Evolutionary conservation across 2,888 invertebrate genomes (phyloP).

Genomic region (Tachina fera): DNA sequence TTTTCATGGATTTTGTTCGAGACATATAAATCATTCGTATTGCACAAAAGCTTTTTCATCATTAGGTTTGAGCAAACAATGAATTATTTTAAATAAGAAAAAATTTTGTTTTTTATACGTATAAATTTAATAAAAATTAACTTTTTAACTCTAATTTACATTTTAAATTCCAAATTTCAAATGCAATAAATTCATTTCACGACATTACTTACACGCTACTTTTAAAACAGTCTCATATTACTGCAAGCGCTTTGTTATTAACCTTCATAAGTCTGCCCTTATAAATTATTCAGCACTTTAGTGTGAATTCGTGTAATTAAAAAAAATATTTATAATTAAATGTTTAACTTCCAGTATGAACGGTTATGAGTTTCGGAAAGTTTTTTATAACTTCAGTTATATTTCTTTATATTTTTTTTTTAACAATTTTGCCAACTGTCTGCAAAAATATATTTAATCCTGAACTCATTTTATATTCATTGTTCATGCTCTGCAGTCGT

Average conservation of each 20-base stretch:
- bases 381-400: slow-evolving; percentile 27
- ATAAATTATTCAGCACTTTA: slow-evolving; percentile 43
- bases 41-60: background rate
- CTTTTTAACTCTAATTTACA: background rate
- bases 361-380: slow-evolving; percentile 24
- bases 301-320: slow-evolving; percentile 51
- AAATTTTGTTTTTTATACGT: slow-evolving; percentile 30
- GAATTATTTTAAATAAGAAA: background rate
- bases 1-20: slow-evolving; percentile 13
- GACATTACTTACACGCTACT: background rate
- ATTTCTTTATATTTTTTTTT: slow-evolving; percentile 1
- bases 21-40: background rate
- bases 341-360: background rate
- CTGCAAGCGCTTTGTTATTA: background rate
- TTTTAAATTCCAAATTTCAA: background rate
- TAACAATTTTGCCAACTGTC: slow-evolving; percentile 33
- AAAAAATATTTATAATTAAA: slow-evolving; percentile 53
- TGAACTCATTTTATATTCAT: slow-evolving; percentile 52
- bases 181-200: too few relatives aligned
- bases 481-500: slow-evolving; percentile 40
- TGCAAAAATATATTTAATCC: slow-evolving; percentile 48
- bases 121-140: background rate
- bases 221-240: background rate
- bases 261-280: slow-evolving; percentile 15
- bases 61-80: background rate